Percentiles rank a stretch among this genome's conserved stretches.
Evolutionary conservation across 1,140 invertebrate species (phyloP).

Genomic region (Lepidurus couesii): DNA sequence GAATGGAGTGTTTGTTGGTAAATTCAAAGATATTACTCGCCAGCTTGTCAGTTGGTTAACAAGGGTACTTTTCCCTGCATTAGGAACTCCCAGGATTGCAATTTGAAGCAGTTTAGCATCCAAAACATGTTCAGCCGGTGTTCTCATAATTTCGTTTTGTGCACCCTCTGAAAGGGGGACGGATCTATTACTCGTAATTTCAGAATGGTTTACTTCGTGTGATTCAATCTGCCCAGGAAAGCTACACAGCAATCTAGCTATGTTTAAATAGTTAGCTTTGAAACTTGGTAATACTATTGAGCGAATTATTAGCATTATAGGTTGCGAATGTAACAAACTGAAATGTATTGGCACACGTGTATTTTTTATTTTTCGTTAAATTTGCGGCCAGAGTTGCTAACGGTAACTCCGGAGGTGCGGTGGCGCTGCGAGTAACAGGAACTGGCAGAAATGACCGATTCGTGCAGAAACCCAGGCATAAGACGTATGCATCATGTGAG

Average conservation of each 20-base stretch:
- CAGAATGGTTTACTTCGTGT: not conserved
- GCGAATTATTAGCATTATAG: too few relatives aligned
- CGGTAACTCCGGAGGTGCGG: too few relatives aligned
- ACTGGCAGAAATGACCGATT: too few relatives aligned
- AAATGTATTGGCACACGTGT: too few relatives aligned
- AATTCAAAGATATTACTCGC: conserved; percentile 51
- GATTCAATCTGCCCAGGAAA: not conserved
- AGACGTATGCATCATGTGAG: too few relatives aligned
- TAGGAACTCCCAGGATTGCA: conserved; percentile 82
- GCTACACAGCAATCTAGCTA: not conserved
- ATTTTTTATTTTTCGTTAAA: too few relatives aligned
- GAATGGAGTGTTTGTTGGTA: not conserved
- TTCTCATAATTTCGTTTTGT: conserved; percentile 28
- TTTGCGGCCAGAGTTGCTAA: too few relatives aligned
- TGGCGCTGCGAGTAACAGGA: too few relatives aligned
- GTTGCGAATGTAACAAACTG: too few relatives aligned
- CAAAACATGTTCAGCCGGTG: not conserved
- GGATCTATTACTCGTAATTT: not conserved
- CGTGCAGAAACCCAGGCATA: too few relatives aligned
- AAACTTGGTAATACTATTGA: too few relatives aligned
- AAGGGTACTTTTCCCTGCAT: conserved; percentile 90
- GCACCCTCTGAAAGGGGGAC: not conserved
- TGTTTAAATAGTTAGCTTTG: not conserved
- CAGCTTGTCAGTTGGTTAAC: conserved; percentile 76
- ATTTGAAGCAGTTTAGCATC: conserved; percentile 61